Percentiles rank a stretch among this genome's conserved stretches.
Conservation (phyloP, 2,888 invertebrate species). For the Cepaea hortensis region DNA sequence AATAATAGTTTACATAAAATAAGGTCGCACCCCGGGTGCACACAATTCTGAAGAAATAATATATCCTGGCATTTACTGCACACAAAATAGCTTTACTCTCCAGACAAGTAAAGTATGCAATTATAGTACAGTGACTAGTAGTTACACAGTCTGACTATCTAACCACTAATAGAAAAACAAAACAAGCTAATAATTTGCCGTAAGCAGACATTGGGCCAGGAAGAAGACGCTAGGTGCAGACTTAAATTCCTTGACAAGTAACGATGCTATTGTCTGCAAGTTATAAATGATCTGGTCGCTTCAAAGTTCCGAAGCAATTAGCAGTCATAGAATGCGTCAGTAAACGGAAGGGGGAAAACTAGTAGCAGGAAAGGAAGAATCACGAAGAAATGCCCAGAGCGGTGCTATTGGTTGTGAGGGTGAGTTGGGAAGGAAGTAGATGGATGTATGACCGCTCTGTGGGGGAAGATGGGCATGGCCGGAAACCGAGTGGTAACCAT, state of each 20-base stretch:
- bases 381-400: not conserved
- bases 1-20: too few species aligned
- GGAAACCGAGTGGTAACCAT: not conserved
- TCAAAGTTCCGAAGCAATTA: conserved; percentile 30
- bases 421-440: not conserved
- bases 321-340: conserved; percentile 14
- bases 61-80: too few species aligned
- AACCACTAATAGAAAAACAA: too few species aligned
- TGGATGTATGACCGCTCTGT: conserved; percentile 5
- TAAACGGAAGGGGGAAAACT: not conserved
- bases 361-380: conserved; percentile 10
- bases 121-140: too few species aligned
- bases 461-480: not conserved
- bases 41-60: too few species aligned
- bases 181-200: not conserved
- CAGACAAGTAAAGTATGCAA: too few species aligned
- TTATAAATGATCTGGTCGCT: conserved; percentile 25
- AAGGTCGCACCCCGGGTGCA: too few species aligned
- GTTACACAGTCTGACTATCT: too few species aligned
- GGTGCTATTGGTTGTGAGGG: not conserved
- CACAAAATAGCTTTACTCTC: too few species aligned
- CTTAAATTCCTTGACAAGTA: conserved; percentile 15
- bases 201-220: conserved; percentile 15
- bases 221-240: conserved; percentile 23
- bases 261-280: conserved; percentile 28